Conservation (phyloP, 2,888 invertebrate species). For the Drosophila affinis region DNA sequence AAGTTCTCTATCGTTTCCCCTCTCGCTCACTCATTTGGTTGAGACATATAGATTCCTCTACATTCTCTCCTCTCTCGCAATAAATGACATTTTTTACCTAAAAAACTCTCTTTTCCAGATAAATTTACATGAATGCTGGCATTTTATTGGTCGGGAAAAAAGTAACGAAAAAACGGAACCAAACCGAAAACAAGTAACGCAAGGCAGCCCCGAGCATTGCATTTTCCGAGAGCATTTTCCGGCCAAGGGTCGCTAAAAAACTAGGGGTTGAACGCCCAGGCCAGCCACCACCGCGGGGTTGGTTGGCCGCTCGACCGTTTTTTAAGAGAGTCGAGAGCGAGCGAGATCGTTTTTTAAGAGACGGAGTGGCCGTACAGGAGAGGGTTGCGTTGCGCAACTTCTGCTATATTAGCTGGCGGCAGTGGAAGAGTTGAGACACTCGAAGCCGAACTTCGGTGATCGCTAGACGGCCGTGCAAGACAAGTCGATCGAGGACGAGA, state of each 20-base stretch:
- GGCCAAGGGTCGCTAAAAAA: conserved; percentile 44
- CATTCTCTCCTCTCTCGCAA: conserved; percentile 56
- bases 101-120: conserved; percentile 72
- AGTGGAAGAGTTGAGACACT: conserved; percentile 81
- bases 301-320: conserved; percentile 20
- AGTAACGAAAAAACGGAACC: conserved; percentile 42
- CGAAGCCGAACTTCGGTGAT: conserved; percentile 81
- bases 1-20: conserved; percentile 8
- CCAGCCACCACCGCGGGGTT: conserved; percentile 48
- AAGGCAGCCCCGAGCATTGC: conserved; percentile 8
- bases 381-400: conserved; percentile 69
- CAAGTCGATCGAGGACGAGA: conserved; percentile 43
- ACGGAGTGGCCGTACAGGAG: conserved; percentile 45
- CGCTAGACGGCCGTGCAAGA: conserved; percentile 45
- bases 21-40: not conserved
- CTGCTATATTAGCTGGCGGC: conserved; percentile 76
- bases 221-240: conserved; percentile 63
- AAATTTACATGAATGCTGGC: conserved; percentile 77
- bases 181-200: conserved; percentile 47
- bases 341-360: conserved; percentile 68
- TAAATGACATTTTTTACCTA: conserved; percentile 72
- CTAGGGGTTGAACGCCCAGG: conserved; percentile 57
- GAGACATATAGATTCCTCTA: conserved; percentile 71
- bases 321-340: conserved; percentile 52
- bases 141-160: conserved; percentile 78